phyloP scores from a whole-genome alignment of 2,888 invertebrate genomes.

The Papilio demoleus region DNA sequence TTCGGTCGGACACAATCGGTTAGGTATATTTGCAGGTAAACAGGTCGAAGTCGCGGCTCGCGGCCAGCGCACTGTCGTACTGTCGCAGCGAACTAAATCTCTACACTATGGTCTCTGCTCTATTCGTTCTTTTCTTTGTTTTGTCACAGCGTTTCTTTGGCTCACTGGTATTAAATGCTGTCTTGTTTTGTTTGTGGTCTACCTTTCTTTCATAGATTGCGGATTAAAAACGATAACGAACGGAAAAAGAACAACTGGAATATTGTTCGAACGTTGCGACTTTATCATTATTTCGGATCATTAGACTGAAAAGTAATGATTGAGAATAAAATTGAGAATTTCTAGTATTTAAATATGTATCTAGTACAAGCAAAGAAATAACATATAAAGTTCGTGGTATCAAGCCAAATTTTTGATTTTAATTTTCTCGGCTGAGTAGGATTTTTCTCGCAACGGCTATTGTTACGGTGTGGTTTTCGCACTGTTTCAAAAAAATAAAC shows the following conservation, averaged over 20 bases:
- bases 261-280: not conserved
- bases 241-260: not conserved
- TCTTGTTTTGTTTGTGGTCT: slow-evolving; percentile 14
- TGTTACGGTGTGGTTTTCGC: not conserved
- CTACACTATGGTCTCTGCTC: slow-evolving; percentile 22
- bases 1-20: slow-evolving; percentile 45
- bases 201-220: not conserved
- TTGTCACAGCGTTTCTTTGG: not conserved
- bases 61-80: slow-evolving; percentile 8
- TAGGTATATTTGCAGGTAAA: slow-evolving; percentile 56
- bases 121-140: slow-evolving; percentile 5
- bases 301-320: not conserved
- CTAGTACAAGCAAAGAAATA: too few species aligned
- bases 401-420: not conserved
- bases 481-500: not conserved
- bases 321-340: not conserved
- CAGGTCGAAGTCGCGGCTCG: slow-evolving; percentile 48
- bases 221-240: not conserved
- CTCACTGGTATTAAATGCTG: slow-evolving; percentile 6
- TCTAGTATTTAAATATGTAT: not conserved
- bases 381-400: not conserved
- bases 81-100: slow-evolving; percentile 39
- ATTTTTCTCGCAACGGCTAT: not conserved
- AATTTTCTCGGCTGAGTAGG: not conserved
- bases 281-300: not conserved